Evolutionary conservation across 2,888 invertebrate species (phyloP).

Genomic region (Escarpia spicata): DNA sequence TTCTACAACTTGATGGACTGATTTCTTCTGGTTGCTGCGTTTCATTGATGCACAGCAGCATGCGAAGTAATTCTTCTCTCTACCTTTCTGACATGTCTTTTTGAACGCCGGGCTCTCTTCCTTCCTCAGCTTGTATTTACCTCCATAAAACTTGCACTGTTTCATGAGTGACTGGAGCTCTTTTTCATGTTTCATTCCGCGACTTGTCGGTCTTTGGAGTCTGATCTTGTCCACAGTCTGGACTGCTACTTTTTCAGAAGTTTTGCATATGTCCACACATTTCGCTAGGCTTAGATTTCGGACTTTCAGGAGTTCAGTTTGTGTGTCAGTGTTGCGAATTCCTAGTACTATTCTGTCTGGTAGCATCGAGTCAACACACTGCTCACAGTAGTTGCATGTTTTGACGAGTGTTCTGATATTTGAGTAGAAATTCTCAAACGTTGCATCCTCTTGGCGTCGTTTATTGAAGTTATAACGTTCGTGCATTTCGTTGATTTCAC

Average conservation of each 20-base stretch:
- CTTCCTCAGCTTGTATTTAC: constrained; percentile 22
- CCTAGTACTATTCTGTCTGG: no score
- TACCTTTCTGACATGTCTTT: constrained; percentile 24
- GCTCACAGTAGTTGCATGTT: no score
- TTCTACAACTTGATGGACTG: neutral
- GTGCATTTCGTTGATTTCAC: neutral
- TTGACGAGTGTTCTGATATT: no score
- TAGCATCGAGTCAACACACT: no score
- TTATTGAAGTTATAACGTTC: neutral
- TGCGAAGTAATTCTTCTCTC: constrained; percentile 24
- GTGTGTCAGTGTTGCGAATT: no score
- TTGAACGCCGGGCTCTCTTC: constrained; percentile 30
- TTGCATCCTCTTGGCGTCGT: no score
- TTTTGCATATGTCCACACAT: constrained; percentile 17
- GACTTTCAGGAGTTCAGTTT: no score
- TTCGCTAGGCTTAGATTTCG: no score
- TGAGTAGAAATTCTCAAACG: no score
- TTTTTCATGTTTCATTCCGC: neutral
- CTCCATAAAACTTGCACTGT: constrained; percentile 28
- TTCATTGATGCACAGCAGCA: constrained; percentile 10
- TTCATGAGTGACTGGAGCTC: neutral
- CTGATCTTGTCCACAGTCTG: constrained; percentile 26
- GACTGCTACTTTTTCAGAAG: constrained; percentile 27
- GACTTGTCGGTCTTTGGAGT: neutral
- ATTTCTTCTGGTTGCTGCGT: neutral